Conservation (phyloP, 2,888 invertebrate species). For the Oligia strigilis region DNA sequence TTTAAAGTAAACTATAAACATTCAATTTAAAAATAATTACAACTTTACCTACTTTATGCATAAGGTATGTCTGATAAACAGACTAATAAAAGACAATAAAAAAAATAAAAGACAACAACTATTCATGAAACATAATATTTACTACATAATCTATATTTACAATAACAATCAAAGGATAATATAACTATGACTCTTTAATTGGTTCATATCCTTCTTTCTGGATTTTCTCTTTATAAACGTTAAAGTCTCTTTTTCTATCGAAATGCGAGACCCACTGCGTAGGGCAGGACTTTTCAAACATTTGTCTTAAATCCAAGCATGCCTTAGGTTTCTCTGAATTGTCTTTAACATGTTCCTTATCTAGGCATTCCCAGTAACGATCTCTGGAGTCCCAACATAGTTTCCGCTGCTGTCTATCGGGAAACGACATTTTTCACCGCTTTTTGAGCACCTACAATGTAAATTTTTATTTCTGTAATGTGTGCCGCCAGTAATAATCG, state of each 20-base stretch:
- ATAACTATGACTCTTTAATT: conserved; percentile 87
- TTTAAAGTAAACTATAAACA: background rate
- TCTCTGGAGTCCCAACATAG: conserved; percentile 97
- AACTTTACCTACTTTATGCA: conserved; percentile 29
- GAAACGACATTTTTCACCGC: conserved; percentile 93
- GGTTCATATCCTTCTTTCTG: conserved; percentile 96
- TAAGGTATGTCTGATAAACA: background rate
- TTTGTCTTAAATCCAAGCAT: conserved; percentile 93
- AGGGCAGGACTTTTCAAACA: conserved; percentile 95
- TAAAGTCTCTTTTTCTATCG: conserved; percentile 96
- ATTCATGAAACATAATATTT: conserved; percentile 78
- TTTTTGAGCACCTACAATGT: conserved; percentile 82
- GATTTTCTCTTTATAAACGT: conserved; percentile 96
- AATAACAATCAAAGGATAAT: conserved; percentile 73
- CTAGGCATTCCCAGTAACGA: conserved; percentile 97
- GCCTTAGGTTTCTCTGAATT: conserved; percentile 87
- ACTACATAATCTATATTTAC: conserved; percentile 87
- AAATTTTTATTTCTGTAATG: conserved; percentile 67
- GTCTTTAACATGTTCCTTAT: conserved; percentile 92
- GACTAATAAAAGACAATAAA: conserved; percentile 46
- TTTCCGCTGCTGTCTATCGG: conserved; percentile 94
- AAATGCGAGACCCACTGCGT: conserved; percentile 98
- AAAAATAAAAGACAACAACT: conserved; percentile 77
- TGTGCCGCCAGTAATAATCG: conserved; percentile 31
- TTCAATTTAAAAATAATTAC: background rate